phyloP scores from a whole-genome alignment of 2,113 vertebrate species.

The Symphodus melops region DNA sequence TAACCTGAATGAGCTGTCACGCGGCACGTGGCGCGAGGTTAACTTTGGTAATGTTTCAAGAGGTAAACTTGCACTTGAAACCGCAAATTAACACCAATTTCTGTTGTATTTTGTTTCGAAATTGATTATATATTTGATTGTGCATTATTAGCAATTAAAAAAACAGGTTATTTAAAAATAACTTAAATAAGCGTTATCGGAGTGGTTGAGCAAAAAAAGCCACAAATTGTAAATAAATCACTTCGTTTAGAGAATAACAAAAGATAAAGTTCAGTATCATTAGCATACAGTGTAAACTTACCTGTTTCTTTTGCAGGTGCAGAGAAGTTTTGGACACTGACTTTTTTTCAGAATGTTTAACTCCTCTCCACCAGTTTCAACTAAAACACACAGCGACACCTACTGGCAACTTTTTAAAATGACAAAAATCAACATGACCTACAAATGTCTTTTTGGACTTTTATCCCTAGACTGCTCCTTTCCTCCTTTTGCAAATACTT shows the following conservation, averaged over 20 bases:
- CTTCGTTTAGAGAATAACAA: background rate
- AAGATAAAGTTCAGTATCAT: background rate
- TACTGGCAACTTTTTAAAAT: background rate
- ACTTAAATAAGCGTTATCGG: background rate
- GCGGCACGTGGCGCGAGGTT: conserved; percentile 4
- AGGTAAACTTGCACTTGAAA: no score
- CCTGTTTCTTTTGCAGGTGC: background rate
- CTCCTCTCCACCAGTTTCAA: background rate
- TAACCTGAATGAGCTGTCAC: background rate
- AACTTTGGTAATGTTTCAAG: background rate
- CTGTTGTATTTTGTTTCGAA: no score
- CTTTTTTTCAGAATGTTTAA: background rate
- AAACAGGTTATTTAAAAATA: no score
- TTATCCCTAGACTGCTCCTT: background rate
- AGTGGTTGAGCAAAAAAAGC: background rate
- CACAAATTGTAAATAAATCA: background rate
- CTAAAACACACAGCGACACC: conserved; percentile 19
- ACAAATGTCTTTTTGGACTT: background rate
- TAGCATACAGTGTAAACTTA: conserved; percentile 13
- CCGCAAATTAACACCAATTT: no score
- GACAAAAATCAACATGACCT: background rate
- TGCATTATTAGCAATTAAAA: no score
- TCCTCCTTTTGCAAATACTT: no score
- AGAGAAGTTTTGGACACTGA: background rate
- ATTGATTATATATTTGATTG: no score